Evolutionary conservation across 2,888 invertebrate species (phyloP), one percentile per base, ranked within the genome.

Genomic region (Odontocerum albicorne): DNA sequence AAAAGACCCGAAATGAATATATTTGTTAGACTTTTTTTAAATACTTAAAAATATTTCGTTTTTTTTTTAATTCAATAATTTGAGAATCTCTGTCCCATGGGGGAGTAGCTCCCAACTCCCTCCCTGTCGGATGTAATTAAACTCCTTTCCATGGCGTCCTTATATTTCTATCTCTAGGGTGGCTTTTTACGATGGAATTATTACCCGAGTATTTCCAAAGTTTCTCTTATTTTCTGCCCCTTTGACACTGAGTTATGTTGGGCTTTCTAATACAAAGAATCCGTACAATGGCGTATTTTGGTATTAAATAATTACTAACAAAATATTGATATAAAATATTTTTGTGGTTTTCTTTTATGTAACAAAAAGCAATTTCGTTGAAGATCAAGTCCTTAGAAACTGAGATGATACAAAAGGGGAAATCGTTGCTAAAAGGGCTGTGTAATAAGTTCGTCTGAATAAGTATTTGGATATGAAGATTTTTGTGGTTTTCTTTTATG

Each of bases 41-140:
- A n/a, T n/a, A n/a, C n/a, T n/a, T n/a, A n/a, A n/a, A n/a, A n/a
- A n/a, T n/a, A n/a, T n/a, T n/a, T n/a, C n/a, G n/a, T n/a, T n/a
- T n/a, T n/a, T n/a, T n/a, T n/a, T n/a, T n/a, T n/a, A n/a, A 12
- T 35, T 35, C 15, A 7, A 35, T 35, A 12, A 13, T 15, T 35
- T 35, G 35, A 35, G 13, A 12, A 13, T 7, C 35, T 12, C 35
- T 12, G 44, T 17, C 15, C 15, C 16, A n/a, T 16, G 44, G 44
- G 44, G n/a, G 27, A 17, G 16, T 19, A 2, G 15, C 44, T 32
- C 43, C 44, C 10, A n/a, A n/a, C n/a, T n/a, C n/a, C n/a, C n/a
- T n/a, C 32, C 15, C 31, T 19, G 16, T 27, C 55, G 55, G 55
- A 55, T 49, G 44, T 55, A 55, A 55, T 55, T 55, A 55, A 55